These are phyloP conservation scores for Patagioenas fasciata DNA, from an alignment of 2,113 vertebrate genomes.

Conservation along the genomic window DNA sequence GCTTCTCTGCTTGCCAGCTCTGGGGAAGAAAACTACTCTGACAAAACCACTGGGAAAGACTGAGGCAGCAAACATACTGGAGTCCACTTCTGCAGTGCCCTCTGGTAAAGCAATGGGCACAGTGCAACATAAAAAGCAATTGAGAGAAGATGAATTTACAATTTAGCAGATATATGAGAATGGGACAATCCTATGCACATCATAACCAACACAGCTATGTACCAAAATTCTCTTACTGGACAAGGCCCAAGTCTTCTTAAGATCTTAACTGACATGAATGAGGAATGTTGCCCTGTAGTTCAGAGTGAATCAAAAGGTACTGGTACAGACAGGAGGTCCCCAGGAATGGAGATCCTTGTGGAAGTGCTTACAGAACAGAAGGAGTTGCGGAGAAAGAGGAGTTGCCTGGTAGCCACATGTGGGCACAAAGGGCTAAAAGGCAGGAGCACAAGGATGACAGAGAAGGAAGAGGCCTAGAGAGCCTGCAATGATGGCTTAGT, in stretches of 20 bases:
- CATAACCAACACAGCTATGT: fast-evolving
- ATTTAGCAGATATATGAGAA: background rate
- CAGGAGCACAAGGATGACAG: background rate
- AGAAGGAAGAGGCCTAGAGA: background rate
- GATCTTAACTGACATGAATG: background rate
- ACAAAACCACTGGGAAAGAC: background rate
- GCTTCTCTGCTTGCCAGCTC: background rate
- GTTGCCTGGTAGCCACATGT: background rate
- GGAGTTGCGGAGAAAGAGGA: background rate
- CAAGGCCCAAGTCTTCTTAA: background rate
- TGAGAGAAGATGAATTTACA: background rate
- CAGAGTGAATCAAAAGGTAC: background rate
- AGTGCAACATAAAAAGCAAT: background rate
- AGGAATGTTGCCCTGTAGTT: background rate
- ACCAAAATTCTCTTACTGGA: background rate
- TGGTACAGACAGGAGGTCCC: background rate
- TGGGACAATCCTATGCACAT: background rate
- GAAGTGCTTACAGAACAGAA: background rate
- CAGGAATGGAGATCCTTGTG: background rate
- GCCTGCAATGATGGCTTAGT: background rate
- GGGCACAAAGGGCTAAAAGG: background rate
- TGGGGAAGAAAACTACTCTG: background rate
- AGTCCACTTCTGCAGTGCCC: background rate
- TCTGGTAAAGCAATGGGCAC: background rate
- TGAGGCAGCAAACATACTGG: background rate